Evolutionary conservation across 2,797 vertebrate genomes (phyloP).

Genomic region (Enteromius argenteus): DNA sequence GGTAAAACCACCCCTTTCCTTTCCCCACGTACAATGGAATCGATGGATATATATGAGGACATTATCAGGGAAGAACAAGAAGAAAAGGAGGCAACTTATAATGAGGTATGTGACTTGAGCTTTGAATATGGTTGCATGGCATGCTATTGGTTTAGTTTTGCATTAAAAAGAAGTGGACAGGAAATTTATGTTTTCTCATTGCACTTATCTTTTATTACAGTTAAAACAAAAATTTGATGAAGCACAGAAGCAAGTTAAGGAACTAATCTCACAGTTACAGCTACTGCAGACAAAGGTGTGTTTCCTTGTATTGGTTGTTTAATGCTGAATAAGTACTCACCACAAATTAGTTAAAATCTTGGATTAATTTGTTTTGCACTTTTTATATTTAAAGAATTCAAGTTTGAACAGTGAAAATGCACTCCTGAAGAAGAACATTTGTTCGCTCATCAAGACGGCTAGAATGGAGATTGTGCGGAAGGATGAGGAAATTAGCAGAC

Average conservation of each 20-base stretch:
- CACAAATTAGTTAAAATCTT: neutral
- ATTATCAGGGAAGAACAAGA: conserved; percentile 91
- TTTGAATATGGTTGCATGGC: neutral
- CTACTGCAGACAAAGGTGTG: conserved; percentile 89
- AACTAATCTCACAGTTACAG: conserved; percentile 85
- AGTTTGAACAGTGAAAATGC: conserved; percentile 88
- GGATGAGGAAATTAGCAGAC: conserved; percentile 91
- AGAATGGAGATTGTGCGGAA: conserved; percentile 93
- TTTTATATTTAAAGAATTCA: conserved; percentile 80
- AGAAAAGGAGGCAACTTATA: conserved; percentile 85
- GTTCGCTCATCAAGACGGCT: conserved; percentile 92
- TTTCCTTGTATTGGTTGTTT: neutral
- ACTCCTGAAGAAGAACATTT: conserved; percentile 95
- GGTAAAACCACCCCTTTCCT: conserved; percentile 25
- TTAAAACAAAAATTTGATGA: conserved; percentile 87
- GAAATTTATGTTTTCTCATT: neutral
- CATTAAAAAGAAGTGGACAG: neutral
- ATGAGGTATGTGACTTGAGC: conserved; percentile 79
- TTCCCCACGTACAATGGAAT: conserved; percentile 70
- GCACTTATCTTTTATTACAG: conserved; percentile 75
- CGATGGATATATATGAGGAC: conserved; percentile 96
- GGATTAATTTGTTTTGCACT: neutral
- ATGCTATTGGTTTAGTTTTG: neutral
- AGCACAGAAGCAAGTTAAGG: conserved; percentile 89
- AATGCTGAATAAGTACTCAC: neutral